phyloP scores from a whole-genome alignment of 2,888 invertebrate species.

The Pristionchus exspectatus region DNA sequence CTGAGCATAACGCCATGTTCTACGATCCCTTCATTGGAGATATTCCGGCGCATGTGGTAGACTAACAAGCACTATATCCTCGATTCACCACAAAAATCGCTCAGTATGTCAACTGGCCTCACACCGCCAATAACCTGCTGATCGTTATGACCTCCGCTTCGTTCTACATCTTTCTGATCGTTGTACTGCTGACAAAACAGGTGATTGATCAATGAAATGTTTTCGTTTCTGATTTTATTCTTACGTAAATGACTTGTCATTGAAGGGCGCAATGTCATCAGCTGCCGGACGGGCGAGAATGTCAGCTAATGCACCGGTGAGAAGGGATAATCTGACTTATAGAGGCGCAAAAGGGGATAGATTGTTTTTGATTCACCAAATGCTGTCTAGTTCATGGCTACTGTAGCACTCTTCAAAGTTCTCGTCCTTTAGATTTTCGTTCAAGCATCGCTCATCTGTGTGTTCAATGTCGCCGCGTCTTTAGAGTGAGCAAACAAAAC shows the following conservation, averaged over 20 bases:
- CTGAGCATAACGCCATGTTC: conserved; percentile 3
- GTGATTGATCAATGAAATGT: too few relatives aligned
- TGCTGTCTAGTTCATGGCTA: too few relatives aligned
- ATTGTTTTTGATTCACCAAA: too few relatives aligned
- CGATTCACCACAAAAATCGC: too few relatives aligned
- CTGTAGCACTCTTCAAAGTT: too few relatives aligned
- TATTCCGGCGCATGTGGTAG: background rate
- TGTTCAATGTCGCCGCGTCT: background rate
- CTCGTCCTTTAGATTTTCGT: conserved; percentile 7
- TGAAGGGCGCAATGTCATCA: background rate
- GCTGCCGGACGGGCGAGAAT: background rate
- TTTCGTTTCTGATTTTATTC: background rate
- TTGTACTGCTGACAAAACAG: background rate
- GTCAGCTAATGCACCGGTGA: background rate
- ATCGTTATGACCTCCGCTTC: background rate
- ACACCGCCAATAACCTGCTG: background rate
- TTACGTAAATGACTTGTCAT: background rate
- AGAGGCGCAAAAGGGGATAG: too few relatives aligned
- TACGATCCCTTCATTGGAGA: conserved; percentile 38
- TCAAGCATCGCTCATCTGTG: conserved; percentile 25
- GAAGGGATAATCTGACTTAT: background rate
- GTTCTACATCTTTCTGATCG: background rate
- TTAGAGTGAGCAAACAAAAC: background rate
- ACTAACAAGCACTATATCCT: background rate
- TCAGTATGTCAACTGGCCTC: conserved; percentile 15